These are phyloP conservation scores for Eidolon helvum DNA, from an alignment of 2,113 vertebrate species.

Conservation along the genomic window DNA sequence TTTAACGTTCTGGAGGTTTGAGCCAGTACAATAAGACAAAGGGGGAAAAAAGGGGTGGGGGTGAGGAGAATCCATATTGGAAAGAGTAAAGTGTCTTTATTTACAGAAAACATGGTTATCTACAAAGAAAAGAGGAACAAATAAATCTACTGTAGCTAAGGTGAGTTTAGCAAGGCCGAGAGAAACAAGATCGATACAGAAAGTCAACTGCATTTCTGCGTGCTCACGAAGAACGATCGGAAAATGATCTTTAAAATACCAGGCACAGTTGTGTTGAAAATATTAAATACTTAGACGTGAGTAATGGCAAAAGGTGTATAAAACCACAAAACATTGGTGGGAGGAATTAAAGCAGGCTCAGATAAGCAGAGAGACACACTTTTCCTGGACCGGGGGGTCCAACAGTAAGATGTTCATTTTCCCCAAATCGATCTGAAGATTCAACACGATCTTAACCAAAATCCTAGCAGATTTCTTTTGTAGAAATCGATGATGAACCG, in stretches of 20 bases:
- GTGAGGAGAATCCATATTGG: neutral
- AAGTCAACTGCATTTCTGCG: no score
- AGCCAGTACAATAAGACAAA: neutral
- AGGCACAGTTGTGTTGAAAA: no score
- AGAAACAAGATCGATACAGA: neutral
- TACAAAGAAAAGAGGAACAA: neutral
- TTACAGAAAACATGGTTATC: neutral
- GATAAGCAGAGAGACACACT: rapidly evolving
- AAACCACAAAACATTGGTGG: neutral
- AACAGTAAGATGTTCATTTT: neutral
- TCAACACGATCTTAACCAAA: neutral
- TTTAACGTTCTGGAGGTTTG: neutral
- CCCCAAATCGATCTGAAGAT: neutral
- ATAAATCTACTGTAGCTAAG: neutral
- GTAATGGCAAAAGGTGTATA: neutral
- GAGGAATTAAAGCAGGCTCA: neutral
- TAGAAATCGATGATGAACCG: neutral
- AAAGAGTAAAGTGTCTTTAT: neutral
- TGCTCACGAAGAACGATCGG: neutral
- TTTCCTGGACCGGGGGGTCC: neutral
- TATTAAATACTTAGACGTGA: neutral
- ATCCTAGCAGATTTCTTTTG: neutral
- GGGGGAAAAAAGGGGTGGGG: neutral
- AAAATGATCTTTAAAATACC: neutral
- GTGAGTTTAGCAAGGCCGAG: neutral